Percentiles rank a stretch among this genome's conserved stretches.
Evolutionary conservation across 2,113 vertebrate genomes (phyloP).

Genomic region (Neogobius melanostomus): DNA sequence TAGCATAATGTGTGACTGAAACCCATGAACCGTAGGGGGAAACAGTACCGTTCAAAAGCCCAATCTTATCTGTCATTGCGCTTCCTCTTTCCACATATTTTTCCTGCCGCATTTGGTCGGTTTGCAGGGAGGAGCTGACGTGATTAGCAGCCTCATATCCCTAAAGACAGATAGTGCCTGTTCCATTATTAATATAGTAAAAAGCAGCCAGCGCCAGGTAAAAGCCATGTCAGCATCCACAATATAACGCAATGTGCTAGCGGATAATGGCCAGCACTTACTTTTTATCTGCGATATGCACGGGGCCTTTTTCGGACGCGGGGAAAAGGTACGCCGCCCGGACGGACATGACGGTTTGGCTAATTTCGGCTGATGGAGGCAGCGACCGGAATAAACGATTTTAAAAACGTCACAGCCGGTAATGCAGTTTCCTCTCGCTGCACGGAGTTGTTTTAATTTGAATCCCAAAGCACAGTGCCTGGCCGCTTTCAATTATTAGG

Average conservation of each 20-base stretch:
- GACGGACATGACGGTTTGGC: slow-evolving; percentile 13
- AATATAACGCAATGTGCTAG: slow-evolving; percentile 67
- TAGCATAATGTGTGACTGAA: too few relatives aligned
- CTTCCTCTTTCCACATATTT: slow-evolving; percentile 46
- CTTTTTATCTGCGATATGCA: slow-evolving; percentile 70
- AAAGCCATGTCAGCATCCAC: slow-evolving; percentile 77
- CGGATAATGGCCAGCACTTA: slow-evolving; percentile 66
- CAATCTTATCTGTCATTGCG: slow-evolving; percentile 74
- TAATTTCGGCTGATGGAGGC: slow-evolving; percentile 8
- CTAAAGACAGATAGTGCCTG: slow-evolving; percentile 69
- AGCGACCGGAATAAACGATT: slow-evolving; percentile 11
- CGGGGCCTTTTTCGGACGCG: slow-evolving; percentile 24
- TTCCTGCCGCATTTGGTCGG: slow-evolving; percentile 53
- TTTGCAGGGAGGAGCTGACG: slow-evolving; percentile 70
- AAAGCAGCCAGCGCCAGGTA: slow-evolving; percentile 76
- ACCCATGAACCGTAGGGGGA: too few relatives aligned
- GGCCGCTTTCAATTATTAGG: background rate
- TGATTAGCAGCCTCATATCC: slow-evolving; percentile 76
- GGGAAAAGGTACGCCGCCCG: background rate
- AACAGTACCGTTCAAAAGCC: slow-evolving; percentile 67
- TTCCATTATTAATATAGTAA: slow-evolving; percentile 81
- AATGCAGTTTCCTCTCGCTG: background rate
- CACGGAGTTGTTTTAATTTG: background rate
- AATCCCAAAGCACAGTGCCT: background rate
- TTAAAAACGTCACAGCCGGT: background rate